Base-by-base conservation (phyloP, 2,797 vertebrate genomes). In the Picus viridis region DNA sequence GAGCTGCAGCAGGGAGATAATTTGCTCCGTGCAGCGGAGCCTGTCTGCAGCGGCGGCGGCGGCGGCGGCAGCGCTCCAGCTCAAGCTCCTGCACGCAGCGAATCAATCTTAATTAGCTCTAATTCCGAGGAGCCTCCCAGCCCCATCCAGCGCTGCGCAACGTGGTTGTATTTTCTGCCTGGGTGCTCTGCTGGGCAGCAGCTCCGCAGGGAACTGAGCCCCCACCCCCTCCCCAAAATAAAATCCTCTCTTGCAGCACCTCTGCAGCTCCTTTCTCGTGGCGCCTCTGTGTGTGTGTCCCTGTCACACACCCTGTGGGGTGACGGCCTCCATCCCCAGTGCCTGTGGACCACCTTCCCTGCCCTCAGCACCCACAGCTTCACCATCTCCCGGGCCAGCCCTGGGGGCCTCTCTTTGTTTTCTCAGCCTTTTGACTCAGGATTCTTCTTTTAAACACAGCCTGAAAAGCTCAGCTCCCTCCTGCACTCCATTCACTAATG, bases 341-440 rank as follows among this genome's bases (percentile, higher is more conserved):
- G 61, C 89, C 58, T 7, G 7, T 0, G 59, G 49, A 59, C 18
- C 56, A 7, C 47, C 13, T 19, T 32, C 56, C 82, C 30, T 13
- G 5, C 15, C 29, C 59, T 62, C 10, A 3, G 18, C 57, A 83
- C 69, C 45, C 62, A 17, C 67, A 3, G 80, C 81, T 27, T 27
- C 24, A 1, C 15, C 19, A 8, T 7, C 56, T 51, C 62, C 32
- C 27, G 57, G 86, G 67, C 76, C 80, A 20, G 80, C 90, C 51
- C 73, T 83, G 73, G 70, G 71, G 73, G 72, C 87, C 91, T 74
- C 91, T 78, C 95, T 94, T 96, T 96, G 93, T 94, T 92, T 94
- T 80, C 64, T 51, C 79, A 89, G 67, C 82, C 94, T 91, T 34
- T 73, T 94, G 89, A 96, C 83, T 90, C 74, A 9, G 39, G 84